A percentile compares a stretch with the other conserved stretches of the same genome.
phyloP scores from a whole-genome alignment of 2,888 invertebrate genomes.

The Deilephila porcellus region DNA sequence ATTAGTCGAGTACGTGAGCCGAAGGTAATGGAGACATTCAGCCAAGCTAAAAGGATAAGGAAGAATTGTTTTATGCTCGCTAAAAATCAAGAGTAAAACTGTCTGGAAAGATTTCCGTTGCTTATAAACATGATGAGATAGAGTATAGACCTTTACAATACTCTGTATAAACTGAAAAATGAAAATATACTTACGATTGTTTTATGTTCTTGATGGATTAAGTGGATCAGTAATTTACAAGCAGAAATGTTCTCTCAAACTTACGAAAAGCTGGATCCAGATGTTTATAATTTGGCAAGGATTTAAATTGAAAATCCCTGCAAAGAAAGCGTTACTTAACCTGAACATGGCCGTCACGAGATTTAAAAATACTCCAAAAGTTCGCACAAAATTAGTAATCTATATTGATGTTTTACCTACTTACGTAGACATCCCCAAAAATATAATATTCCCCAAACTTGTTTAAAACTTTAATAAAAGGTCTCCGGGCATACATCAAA shows the following conservation, averaged over 20 bases:
- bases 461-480: slow-evolving; percentile 1
- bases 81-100: not conserved
- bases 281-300: no score
- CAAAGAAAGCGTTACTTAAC: no score
- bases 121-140: not conserved
- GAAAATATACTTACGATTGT: no score
- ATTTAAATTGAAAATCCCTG: no score
- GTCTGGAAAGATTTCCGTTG: slow-evolving; percentile 7
- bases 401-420: no score
- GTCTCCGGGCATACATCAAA: not conserved
- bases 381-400: no score
- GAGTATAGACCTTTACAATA: not conserved
- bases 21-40: slow-evolving; percentile 22
- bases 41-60: slow-evolving; percentile 12
- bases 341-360: no score
- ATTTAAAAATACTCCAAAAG: no score
- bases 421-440: not conserved
- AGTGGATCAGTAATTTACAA: no score
- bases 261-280: no score
- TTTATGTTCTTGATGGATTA: no score
- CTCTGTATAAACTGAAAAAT: not conserved
- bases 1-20: slow-evolving; percentile 22
- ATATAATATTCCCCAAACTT: not conserved
- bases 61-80: slow-evolving; percentile 12
- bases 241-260: no score